Evolutionary conservation across 1,140 invertebrate species (phyloP).

Genomic region (Pemphigus obesinymphae): DNA sequence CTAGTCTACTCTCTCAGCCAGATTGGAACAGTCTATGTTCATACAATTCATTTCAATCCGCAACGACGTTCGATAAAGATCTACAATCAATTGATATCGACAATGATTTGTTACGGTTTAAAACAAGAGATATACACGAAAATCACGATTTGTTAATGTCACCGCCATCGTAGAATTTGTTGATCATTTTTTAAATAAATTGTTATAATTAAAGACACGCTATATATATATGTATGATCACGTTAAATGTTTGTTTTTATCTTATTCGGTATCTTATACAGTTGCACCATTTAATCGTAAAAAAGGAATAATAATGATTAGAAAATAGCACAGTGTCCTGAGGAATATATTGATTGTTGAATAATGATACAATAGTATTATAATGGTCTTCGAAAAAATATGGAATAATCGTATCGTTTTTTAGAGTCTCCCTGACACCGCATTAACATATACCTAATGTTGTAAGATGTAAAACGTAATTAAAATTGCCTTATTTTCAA

Average conservation of each 20-base stretch:
- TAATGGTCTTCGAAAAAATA: too few relatives aligned
- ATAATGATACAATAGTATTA: too few relatives aligned
- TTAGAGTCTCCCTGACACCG: too few relatives aligned
- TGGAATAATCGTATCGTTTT: too few relatives aligned
- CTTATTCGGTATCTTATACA: too few relatives aligned
- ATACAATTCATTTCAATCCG: conserved; percentile 26
- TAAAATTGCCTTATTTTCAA: too few relatives aligned
- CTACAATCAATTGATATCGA: conserved; percentile 32
- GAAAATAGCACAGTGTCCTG: too few relatives aligned
- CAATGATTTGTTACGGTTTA: conserved; percentile 28
- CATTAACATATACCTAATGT: too few relatives aligned
- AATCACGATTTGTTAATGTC: conserved; percentile 25
- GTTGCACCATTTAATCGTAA: too few relatives aligned
- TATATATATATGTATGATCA: not conserved
- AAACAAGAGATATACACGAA: conserved; percentile 31
- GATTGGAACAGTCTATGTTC: conserved; percentile 28
- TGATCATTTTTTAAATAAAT: conserved; percentile 11
- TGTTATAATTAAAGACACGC: conserved; percentile 11
- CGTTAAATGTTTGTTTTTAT: not conserved
- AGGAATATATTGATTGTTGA: too few relatives aligned
- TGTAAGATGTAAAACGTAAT: too few relatives aligned
- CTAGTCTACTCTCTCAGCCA: conserved; percentile 10
- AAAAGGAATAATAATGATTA: too few relatives aligned
- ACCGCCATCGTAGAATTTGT: conserved; percentile 11
- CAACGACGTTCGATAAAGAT: conserved; percentile 22